phyloP scores from a whole-genome alignment of 1,140 invertebrate genomes.

The Scaptodrosophila lebanonensis region DNA sequence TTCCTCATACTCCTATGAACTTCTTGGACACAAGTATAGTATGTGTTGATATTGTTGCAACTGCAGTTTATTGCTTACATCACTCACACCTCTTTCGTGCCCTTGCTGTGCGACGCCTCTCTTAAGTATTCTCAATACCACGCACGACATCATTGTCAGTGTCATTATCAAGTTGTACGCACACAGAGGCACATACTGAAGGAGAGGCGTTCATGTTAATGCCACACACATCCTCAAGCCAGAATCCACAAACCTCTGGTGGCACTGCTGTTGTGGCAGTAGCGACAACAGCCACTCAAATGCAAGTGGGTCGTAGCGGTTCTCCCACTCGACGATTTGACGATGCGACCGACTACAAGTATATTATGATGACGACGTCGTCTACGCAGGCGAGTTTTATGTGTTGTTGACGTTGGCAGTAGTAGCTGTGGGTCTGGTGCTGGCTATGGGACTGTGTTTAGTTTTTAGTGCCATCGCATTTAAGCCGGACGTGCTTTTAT shows the following conservation, averaged over 20 bases:
- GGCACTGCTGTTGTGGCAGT: constrained; percentile 18
- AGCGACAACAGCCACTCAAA: constrained; percentile 18
- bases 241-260: background rate
- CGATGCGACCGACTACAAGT: too few relatives aligned
- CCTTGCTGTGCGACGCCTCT: too few relatives aligned
- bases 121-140: too few relatives aligned
- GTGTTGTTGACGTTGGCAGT: constrained; percentile 6
- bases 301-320: constrained; percentile 48
- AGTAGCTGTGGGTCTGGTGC: too few relatives aligned
- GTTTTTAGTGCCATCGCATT: background rate
- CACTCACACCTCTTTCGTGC: too few relatives aligned
- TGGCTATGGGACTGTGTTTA: background rate
- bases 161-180: constrained; percentile 56
- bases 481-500: constrained; percentile 2
- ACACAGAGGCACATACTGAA: constrained; percentile 23
- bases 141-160: constrained; percentile 34
- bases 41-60: too few relatives aligned
- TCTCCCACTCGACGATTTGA: constrained; percentile 64
- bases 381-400: constrained; percentile 44
- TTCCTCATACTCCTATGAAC: too few relatives aligned
- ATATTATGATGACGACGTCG: too few relatives aligned
- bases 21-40: too few relatives aligned
- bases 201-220: too few relatives aligned
- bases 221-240: constrained; percentile 16
- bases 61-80: too few relatives aligned